phyloP scores from a whole-genome alignment of 2,888 invertebrate species.

The Apomyelois bistriatella region DNA sequence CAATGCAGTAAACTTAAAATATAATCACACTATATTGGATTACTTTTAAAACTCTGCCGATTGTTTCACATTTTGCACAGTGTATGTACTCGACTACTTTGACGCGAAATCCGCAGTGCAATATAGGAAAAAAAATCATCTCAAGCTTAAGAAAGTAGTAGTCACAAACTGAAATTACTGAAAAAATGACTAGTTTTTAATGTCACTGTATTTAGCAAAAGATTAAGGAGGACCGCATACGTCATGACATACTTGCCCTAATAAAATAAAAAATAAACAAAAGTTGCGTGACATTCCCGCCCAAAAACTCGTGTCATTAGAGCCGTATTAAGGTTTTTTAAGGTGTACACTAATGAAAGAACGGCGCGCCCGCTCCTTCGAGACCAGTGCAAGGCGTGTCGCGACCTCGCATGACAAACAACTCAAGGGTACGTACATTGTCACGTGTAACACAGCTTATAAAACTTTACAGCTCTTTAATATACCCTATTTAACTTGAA shows the following conservation, averaged over 20 bases:
- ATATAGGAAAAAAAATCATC: too few relatives aligned
- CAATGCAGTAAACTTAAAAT: too few relatives aligned
- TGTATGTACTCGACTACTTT: too few relatives aligned
- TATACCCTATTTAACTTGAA: constrained; percentile 17
- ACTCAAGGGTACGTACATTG: constrained; percentile 24
- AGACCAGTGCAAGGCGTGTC: constrained; percentile 59
- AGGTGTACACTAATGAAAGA: constrained; percentile 72
- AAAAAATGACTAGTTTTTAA: neutral
- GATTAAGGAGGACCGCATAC: neutral
- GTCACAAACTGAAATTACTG: neutral
- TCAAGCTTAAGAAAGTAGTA: too few relatives aligned
- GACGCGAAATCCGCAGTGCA: too few relatives aligned
- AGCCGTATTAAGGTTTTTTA: constrained; percentile 64
- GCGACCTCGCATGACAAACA: constrained; percentile 50
- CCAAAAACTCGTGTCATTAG: constrained; percentile 65
- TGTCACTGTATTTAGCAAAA: neutral
- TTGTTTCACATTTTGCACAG: too few relatives aligned
- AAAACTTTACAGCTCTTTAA: constrained; percentile 20
- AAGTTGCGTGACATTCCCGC: constrained; percentile 70
- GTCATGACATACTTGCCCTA: constrained; percentile 3
- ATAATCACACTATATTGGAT: too few relatives aligned
- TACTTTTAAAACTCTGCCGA: too few relatives aligned
- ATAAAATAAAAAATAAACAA: constrained; percentile 32
- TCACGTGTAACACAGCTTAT: constrained; percentile 15
- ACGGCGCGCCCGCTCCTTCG: constrained; percentile 72